phyloP scores from a whole-genome alignment of 1,140 invertebrate species.

The Pissodes strobi region DNA sequence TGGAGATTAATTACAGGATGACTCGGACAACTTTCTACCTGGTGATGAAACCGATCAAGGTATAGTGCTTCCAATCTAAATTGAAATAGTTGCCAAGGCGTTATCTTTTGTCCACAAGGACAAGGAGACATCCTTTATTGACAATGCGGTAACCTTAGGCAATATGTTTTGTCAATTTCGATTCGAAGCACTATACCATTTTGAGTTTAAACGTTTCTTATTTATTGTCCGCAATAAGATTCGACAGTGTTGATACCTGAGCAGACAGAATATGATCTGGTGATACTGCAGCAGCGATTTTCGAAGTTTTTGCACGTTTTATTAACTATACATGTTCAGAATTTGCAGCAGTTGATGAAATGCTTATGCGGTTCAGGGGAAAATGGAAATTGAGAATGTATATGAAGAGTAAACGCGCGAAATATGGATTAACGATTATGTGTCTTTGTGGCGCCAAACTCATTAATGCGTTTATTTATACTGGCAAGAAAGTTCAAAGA shows the following conservation, averaged over 20 bases:
- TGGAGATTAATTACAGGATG: too few relatives aligned
- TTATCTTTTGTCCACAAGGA: too few relatives aligned
- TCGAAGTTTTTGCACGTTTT: conserved; percentile 17
- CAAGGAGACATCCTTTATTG: too few relatives aligned
- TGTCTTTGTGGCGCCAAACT: conserved; percentile 1
- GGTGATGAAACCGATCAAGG: too few relatives aligned
- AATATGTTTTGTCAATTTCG: too few relatives aligned
- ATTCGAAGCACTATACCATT: too few relatives aligned
- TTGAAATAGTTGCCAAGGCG: too few relatives aligned
- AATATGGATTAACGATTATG: conserved; percentile 19
- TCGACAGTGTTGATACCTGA: too few relatives aligned
- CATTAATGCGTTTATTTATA: conserved; percentile 15
- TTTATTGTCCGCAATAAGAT: conserved; percentile 15
- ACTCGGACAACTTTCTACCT: too few relatives aligned
- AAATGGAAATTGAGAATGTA: conserved; percentile 15
- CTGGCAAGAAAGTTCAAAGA: conserved; percentile 3
- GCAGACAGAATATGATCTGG: conserved; percentile 5
- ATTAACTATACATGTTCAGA: conserved; percentile 10
- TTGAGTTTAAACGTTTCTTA: conserved; percentile 4
- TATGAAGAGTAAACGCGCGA: conserved; percentile 16
- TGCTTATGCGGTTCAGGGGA: conserved; percentile 15
- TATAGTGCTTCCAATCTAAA: too few relatives aligned
- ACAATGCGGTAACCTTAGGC: too few relatives aligned
- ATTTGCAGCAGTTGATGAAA: conserved; percentile 9
- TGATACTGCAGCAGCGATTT: conserved; percentile 20